Evolutionary conservation across 2,797 vertebrate species (phyloP).

Genomic region (Myotis findleyi): DNA sequence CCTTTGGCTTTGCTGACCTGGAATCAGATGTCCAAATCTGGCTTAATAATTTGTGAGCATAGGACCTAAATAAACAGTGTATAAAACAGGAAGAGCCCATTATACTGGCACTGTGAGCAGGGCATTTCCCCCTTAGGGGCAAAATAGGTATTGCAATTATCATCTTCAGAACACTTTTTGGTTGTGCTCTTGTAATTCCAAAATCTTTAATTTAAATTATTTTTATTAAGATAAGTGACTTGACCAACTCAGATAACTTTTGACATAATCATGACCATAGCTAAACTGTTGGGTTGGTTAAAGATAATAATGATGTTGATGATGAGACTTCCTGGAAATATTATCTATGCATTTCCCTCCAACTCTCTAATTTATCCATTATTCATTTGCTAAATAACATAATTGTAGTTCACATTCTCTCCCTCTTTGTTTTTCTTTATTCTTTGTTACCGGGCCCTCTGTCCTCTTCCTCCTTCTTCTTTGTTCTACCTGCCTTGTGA

Average conservation of each 20-base stretch:
- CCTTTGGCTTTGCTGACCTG: not conserved
- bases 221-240: not conserved
- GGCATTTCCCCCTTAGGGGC: not conserved
- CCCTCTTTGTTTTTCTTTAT: not conserved
- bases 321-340: not conserved
- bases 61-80: conserved; percentile 31
- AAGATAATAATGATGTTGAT: not conserved
- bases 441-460: not conserved
- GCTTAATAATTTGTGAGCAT: not conserved
- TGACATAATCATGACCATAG: not conserved
- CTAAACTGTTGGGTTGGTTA: not conserved
- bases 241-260: not conserved
- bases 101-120: not conserved
- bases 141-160: not conserved
- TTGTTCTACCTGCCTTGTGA: not conserved
- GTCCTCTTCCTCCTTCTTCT: not conserved
- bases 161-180: not conserved
- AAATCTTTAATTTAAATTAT: not conserved
- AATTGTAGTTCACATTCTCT: not conserved
- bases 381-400: conserved; percentile 19
- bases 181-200: not conserved
- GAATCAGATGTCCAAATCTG: conserved; percentile 36
- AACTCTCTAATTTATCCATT: not conserved
- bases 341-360: not conserved
- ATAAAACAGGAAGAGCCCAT: not conserved